A percentile compares a stretch with the other conserved stretches of the same genome.
Conservation (phyloP, 2,797 vertebrate genomes). For the Spinus olivaceus region DNA sequence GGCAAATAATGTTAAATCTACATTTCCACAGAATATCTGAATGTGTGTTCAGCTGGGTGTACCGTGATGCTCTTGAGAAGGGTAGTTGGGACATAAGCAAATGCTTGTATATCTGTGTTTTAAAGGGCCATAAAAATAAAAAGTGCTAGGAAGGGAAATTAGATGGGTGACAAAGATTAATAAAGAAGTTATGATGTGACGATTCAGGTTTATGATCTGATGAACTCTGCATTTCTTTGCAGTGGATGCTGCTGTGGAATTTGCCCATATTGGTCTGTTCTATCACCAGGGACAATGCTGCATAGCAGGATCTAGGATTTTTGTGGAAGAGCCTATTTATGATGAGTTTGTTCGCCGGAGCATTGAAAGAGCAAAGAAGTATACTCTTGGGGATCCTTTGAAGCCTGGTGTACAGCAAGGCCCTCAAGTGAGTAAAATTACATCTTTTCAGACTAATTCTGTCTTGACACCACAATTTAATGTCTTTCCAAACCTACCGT, state of each 20-base stretch:
- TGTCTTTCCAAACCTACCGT: not conserved
- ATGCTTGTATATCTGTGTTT: not conserved
- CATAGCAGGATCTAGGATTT: slow-evolving; percentile 86
- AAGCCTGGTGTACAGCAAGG: slow-evolving; percentile 81
- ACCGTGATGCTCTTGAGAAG: not conserved
- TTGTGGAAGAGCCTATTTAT: slow-evolving; percentile 88
- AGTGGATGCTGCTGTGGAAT: slow-evolving; percentile 84
- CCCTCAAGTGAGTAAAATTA: slow-evolving; percentile 78
- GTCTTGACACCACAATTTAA: not conserved
- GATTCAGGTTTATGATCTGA: not conserved
- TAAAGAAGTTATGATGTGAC: not conserved
- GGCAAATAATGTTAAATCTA: not conserved
- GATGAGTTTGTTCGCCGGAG: slow-evolving; percentile 85
- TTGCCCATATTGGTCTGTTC: slow-evolving; percentile 84
- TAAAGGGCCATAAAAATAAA: not conserved
- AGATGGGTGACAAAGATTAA: not conserved
- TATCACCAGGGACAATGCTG: slow-evolving; percentile 91
- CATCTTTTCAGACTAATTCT: not conserved
- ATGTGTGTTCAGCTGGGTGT: not conserved
- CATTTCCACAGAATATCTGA: not conserved
- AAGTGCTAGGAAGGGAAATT: not conserved
- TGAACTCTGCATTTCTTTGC: not conserved
- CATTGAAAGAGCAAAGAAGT: slow-evolving; percentile 79
- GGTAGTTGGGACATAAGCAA: not conserved
- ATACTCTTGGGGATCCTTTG: slow-evolving; percentile 83